Percentiles rank a stretch among this genome's conserved stretches.
Conservation (phyloP, 1,140 invertebrate species). For the Drosophila cardini region DNA sequence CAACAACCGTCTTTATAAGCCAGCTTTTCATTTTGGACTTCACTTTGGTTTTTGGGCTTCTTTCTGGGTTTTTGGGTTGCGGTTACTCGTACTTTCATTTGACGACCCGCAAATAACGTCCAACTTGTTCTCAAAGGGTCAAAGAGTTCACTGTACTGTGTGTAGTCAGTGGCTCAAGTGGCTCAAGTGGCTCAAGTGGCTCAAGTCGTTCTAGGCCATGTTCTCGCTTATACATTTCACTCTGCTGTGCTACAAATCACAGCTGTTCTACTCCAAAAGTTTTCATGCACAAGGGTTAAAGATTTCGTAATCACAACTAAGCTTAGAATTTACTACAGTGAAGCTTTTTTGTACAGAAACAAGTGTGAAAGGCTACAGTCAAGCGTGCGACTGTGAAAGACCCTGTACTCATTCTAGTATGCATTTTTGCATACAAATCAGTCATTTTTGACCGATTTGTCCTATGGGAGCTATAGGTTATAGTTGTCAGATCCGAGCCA, state of each 20-base stretch:
- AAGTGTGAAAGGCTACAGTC: too few species aligned
- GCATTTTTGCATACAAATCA: too few species aligned
- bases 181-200: conserved; percentile 13
- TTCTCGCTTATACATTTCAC: conserved; percentile 5
- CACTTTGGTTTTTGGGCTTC: neutral
- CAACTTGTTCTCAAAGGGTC: conserved; percentile 58
- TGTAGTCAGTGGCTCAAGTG: neutral
- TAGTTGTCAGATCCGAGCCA: too few species aligned
- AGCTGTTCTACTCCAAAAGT: neutral
- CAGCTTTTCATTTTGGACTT: neutral
- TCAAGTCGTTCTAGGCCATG: conserved; percentile 24
- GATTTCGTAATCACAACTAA: neutral
- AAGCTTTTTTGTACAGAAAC: neutral
- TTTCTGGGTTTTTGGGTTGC: neutral
- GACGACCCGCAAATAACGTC: conserved; percentile 50
- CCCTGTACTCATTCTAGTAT: too few species aligned
- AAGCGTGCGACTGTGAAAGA: too few species aligned
- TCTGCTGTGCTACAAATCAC: neutral
- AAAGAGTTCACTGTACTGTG: conserved; percentile 43
- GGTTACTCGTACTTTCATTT: conserved; percentile 69
- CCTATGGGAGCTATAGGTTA: too few species aligned
- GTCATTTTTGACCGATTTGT: too few species aligned
- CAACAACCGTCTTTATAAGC: conserved; percentile 50
- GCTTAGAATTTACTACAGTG: neutral
- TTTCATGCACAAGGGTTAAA: neutral